phyloP scores from a whole-genome alignment of 2,888 invertebrate species.

The Shargacucullia verbasci region DNA sequence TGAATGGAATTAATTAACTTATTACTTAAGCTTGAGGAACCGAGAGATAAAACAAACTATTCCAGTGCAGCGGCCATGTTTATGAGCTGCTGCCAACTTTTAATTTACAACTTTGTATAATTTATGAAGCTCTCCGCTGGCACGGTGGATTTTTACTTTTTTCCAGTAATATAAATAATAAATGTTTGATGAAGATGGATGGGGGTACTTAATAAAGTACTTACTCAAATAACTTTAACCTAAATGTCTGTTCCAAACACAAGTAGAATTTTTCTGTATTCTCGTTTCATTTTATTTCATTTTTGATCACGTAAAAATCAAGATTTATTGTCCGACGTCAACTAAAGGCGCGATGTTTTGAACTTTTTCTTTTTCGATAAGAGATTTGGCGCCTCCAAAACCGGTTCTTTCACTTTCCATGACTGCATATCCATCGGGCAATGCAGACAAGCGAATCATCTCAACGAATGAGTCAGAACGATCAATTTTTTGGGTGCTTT shows the following conservation, averaged over 20 bases:
- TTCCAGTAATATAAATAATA: slow-evolving; percentile 41
- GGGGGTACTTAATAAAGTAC: slow-evolving; percentile 19
- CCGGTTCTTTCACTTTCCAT: slow-evolving; percentile 84
- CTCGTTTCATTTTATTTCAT: slow-evolving; percentile 11
- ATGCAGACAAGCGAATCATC: slow-evolving; percentile 74
- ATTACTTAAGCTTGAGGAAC: slow-evolving; percentile 25
- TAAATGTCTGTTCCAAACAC: slow-evolving; percentile 5
- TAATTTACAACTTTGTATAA: slow-evolving; percentile 59
- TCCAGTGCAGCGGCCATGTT: slow-evolving; percentile 41
- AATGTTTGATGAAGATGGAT: slow-evolving; percentile 35
- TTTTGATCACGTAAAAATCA: slow-evolving; percentile 18
- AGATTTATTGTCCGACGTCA: slow-evolving; percentile 24
- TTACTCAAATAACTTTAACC: slow-evolving; percentile 15
- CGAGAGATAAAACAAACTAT: slow-evolving; percentile 38
- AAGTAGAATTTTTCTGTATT: background rate
- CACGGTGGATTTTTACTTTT: slow-evolving; percentile 29
- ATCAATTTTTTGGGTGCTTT: slow-evolving; percentile 86
- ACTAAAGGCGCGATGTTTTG: slow-evolving; percentile 35
- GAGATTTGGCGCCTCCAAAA: slow-evolving; percentile 73
- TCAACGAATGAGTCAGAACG: slow-evolving; percentile 81
- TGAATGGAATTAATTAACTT: slow-evolving; percentile 37
- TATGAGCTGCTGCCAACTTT: slow-evolving; percentile 54
- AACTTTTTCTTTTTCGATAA: slow-evolving; percentile 70
- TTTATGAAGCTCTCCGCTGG: slow-evolving; percentile 52
- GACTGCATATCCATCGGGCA: slow-evolving; percentile 59